phyloP scores from a whole-genome alignment of 2,113 vertebrate genomes.

The Pipa parva region DNA sequence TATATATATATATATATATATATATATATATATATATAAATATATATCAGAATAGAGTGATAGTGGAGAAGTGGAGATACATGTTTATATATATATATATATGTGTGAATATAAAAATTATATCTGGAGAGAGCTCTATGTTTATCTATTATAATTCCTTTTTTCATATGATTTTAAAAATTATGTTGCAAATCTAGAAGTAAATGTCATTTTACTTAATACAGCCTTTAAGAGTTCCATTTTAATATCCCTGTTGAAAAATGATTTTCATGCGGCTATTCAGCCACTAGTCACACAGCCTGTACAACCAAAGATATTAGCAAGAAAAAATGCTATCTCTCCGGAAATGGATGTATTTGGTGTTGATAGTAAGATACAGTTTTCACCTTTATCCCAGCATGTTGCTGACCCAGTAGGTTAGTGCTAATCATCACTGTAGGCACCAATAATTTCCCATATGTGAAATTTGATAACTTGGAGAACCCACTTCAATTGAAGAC shows the following conservation, averaged over 20 bases:
- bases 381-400: constrained; percentile 90
- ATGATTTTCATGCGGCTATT: constrained; percentile 47
- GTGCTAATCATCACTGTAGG: constrained; percentile 93
- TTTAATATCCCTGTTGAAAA: constrained; percentile 66
- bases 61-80: too few species aligned
- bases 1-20: too few species aligned
- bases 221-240: constrained; percentile 68
- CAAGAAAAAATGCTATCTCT: constrained; percentile 66
- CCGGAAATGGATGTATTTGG: constrained; percentile 86
- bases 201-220: constrained; percentile 57
- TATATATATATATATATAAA: too few species aligned
- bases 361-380: constrained; percentile 89
- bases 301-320: constrained; percentile 65
- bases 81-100: too few species aligned
- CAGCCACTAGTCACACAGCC: constrained; percentile 66
- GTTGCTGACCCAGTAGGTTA: constrained; percentile 86
- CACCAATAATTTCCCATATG: constrained; percentile 95
- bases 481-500: constrained; percentile 85
- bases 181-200: constrained; percentile 9
- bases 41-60: too few species aligned
- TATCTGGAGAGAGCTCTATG: too few species aligned
- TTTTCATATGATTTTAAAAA: not conserved
- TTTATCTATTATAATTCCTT: too few species aligned
- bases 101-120: too few species aligned
- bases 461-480: constrained; percentile 97